Evolutionary conservation across 1,140 invertebrate species (phyloP).

Genomic region (Patella vulgata): DNA sequence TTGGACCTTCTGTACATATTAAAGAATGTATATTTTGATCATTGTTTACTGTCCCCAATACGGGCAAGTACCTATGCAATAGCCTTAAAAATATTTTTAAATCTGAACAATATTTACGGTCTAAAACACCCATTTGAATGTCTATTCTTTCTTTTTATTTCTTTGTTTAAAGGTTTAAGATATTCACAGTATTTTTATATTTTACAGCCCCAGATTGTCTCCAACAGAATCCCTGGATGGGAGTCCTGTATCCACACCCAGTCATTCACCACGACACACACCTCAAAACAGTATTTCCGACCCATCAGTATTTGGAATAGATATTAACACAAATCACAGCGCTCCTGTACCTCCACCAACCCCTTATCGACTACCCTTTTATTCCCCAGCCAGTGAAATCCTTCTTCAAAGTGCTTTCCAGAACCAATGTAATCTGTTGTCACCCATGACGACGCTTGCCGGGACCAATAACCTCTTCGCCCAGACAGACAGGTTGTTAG

Average conservation of each 20-base stretch:
- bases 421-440: background rate
- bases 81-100: too few species aligned
- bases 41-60: too few species aligned
- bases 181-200: too few species aligned
- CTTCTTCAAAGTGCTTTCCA: background rate
- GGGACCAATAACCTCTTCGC: background rate
- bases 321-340: background rate
- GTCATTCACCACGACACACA: slow-evolving; percentile 53
- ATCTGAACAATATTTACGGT: too few species aligned
- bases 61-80: too few species aligned
- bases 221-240: slow-evolving; percentile 48
- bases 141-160: too few species aligned
- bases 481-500: background rate
- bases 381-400: slow-evolving; percentile 18
- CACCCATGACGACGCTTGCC: background rate
- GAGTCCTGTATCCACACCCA: slow-evolving; percentile 58
- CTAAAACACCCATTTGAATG: too few species aligned
- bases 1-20: too few species aligned
- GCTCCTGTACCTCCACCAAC: background rate
- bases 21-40: too few species aligned
- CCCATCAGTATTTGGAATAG: slow-evolving; percentile 20
- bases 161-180: too few species aligned
- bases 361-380: slow-evolving; percentile 6
- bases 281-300: slow-evolving; percentile 51
- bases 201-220: slow-evolving; percentile 7